Evolutionary conservation across 1,140 invertebrate species (phyloP).

Genomic region (Drosophila arizonae): DNA sequence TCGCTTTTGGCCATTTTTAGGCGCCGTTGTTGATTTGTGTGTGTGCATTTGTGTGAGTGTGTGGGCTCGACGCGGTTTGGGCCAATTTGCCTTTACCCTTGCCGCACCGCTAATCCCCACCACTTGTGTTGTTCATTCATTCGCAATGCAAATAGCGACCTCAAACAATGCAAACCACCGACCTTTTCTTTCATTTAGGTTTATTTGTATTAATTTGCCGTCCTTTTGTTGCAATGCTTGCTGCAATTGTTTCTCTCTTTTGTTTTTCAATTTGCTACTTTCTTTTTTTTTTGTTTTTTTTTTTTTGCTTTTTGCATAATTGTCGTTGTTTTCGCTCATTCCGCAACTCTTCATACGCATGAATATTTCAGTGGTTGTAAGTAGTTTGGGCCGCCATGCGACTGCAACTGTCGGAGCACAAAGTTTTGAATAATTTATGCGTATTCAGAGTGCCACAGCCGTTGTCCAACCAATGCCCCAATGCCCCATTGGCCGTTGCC

Average conservation of each 20-base stretch:
- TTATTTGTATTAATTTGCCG: constrained; percentile 17
- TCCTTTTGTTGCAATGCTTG: constrained; percentile 38
- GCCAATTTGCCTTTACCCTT: constrained; percentile 44
- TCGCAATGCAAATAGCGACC: constrained; percentile 41
- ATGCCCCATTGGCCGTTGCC: constrained; percentile 1
- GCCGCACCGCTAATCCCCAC: neutral
- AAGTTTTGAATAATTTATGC: constrained; percentile 75
- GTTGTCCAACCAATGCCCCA: neutral
- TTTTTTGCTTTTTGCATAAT: constrained; percentile 22
- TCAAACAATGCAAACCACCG: constrained; percentile 41
- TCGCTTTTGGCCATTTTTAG: neutral
- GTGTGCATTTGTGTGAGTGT: neutral
- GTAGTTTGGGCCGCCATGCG: constrained; percentile 14
- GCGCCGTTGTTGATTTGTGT: constrained; percentile 37
- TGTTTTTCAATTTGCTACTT: neutral
- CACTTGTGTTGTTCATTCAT: constrained; percentile 8
- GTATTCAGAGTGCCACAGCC: constrained; percentile 17
- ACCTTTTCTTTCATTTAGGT: constrained; percentile 35
- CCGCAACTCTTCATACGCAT: constrained; percentile 39
- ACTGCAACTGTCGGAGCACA: constrained; percentile 44
- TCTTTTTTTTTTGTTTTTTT: constrained; percentile 1
- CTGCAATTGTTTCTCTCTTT: neutral
- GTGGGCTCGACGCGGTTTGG: constrained; percentile 22
- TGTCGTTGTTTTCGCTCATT: neutral
- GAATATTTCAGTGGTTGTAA: constrained; percentile 60